phyloP scores from a whole-genome alignment of 2,888 invertebrate species.

The Tyria jacobaeae region DNA sequence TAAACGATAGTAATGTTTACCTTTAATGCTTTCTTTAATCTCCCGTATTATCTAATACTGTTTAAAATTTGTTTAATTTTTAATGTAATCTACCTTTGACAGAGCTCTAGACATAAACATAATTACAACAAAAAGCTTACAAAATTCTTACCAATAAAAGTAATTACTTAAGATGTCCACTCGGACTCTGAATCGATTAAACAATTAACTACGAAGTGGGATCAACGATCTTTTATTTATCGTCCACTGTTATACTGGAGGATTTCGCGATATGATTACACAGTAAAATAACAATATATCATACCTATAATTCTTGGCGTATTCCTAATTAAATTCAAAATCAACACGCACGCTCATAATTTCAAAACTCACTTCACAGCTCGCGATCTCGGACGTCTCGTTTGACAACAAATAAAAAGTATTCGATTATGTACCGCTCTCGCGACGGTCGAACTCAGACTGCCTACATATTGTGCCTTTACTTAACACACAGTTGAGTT shows the following conservation, averaged over 20 bases:
- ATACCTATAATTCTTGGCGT: conserved; percentile 47
- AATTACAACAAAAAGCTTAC: conserved; percentile 8
- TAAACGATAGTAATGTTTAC: conserved; percentile 78
- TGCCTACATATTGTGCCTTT: conserved; percentile 55
- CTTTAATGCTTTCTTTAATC: conserved; percentile 65
- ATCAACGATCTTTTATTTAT: conserved; percentile 77
- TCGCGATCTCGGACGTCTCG: conserved; percentile 56
- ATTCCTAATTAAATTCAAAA: conserved; percentile 43
- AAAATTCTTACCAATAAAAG: conserved; percentile 29
- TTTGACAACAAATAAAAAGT: conserved; percentile 40
- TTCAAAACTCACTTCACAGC: conserved; percentile 58
- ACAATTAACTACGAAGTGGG: conserved; percentile 78
- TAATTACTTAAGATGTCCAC: conserved; percentile 51
- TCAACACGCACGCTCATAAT: conserved; percentile 60
- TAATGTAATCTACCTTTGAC: background rate
- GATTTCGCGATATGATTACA: conserved; percentile 65
- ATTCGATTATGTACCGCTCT: conserved; percentile 48
- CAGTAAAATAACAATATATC: conserved; percentile 27
- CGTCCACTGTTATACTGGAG: conserved; percentile 57
- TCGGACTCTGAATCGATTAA: conserved; percentile 67
- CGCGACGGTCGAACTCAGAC: conserved; percentile 62
- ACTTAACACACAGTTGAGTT: conserved; percentile 49
- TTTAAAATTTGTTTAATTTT: conserved; percentile 23
- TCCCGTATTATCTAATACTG: conserved; percentile 36
- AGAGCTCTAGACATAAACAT: background rate